Evolutionary conservation across 2,888 invertebrate species (phyloP).

Genomic region (Odontocolon sp.): DNA sequence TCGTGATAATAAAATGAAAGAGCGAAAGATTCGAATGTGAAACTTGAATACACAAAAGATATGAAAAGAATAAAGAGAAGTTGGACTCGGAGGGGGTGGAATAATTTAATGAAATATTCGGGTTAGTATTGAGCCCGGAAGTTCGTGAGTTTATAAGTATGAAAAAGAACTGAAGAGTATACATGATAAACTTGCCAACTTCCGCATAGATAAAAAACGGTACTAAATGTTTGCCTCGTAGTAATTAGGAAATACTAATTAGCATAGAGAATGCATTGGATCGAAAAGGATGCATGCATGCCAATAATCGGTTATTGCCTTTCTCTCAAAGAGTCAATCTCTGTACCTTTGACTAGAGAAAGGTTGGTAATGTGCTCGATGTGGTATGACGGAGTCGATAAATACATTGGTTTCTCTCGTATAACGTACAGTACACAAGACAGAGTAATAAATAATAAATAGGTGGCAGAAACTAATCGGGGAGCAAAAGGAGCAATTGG

Average conservation of each 20-base stretch:
- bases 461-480: slow-evolving; percentile 30
- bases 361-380: background rate
- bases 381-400: background rate
- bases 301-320: no score
- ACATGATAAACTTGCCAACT: no score
- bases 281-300: no score
- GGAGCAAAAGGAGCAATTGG: slow-evolving; percentile 19
- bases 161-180: no score
- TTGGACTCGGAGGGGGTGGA: background rate
- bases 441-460: slow-evolving; percentile 41
- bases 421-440: background rate
- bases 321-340: no score
- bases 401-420: background rate
- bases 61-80: background rate
- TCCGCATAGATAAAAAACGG: no score
- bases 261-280: no score
- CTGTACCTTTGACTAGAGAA: no score
- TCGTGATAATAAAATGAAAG: slow-evolving; percentile 13
- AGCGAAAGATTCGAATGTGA: background rate
- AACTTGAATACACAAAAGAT: background rate
- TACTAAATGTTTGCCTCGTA: no score
- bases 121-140: no score
- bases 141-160: no score
- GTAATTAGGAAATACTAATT: no score
- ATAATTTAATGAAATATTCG: background rate